Evolutionary conservation across 23 tunicate species (phyloP).

Genomic region (Trididemnum clinides): DNA sequence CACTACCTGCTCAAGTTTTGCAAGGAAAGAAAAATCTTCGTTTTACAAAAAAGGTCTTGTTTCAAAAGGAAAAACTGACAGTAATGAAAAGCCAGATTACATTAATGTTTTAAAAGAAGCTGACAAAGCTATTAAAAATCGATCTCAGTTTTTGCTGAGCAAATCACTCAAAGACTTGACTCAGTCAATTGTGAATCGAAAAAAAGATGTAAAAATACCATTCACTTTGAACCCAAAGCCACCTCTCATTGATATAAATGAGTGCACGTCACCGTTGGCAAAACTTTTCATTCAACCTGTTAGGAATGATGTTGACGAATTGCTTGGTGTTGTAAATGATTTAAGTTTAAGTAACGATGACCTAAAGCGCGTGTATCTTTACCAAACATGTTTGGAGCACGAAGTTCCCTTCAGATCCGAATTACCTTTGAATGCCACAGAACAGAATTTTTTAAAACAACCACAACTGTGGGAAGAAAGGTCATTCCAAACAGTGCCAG

Average conservation of each 20-base stretch:
- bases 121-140: not conserved
- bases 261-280: not conserved
- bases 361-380: not conserved
- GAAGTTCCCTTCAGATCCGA: constrained; percentile 7
- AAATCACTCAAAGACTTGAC: not conserved
- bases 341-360: not conserved
- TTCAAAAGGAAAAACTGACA: not conserved
- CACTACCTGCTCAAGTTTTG: no score
- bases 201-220: not conserved
- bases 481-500: not conserved
- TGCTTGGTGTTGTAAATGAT: not conserved
- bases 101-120: not conserved
- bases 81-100: not conserved
- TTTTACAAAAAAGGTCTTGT: no score
- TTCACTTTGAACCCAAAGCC: not conserved
- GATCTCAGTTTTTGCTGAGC: not conserved
- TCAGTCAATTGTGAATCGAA: not conserved
- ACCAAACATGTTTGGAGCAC: not conserved
- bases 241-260: not conserved
- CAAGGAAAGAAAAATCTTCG: no score
- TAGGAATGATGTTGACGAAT: not conserved
- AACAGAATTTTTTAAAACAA: not conserved
- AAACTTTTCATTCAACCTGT: not conserved
- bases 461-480: not conserved
- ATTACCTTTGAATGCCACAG: not conserved